Conservation (phyloP, 1,140 invertebrate species). For the Harpegnathos saltator region DNA sequence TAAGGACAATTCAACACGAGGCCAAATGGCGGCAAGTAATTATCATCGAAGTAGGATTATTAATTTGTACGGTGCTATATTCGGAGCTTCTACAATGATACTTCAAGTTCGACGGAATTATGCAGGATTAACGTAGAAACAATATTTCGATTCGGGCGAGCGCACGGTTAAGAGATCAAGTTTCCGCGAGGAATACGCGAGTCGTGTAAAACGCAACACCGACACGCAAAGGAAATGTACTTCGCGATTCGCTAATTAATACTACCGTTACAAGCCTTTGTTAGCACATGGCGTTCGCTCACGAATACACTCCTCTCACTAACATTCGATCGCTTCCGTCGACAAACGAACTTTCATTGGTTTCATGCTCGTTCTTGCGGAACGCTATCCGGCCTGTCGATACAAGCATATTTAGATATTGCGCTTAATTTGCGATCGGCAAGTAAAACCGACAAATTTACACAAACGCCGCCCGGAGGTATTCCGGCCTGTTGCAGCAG, state of each 20-base stretch:
- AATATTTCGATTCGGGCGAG: no score
- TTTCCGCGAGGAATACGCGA: not conserved
- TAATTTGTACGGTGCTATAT: no score
- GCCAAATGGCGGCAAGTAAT: no score
- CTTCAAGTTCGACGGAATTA: no score
- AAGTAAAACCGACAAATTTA: conserved; percentile 37
- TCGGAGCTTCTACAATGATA: no score
- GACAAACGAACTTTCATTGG: not conserved
- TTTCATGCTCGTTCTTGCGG: not conserved
- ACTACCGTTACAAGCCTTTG: not conserved
- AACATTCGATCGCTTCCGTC: not conserved
- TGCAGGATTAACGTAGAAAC: no score
- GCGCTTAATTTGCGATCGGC: conserved; percentile 59
- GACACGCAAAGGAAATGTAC: not conserved
- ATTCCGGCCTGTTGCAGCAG: conserved; percentile 11
- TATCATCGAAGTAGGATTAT: no score
- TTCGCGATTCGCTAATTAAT: not conserved
- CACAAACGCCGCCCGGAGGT: not conserved
- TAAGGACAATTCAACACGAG: no score
- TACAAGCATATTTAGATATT: conserved; percentile 45
- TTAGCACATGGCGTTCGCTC: not conserved
- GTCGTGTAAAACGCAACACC: not conserved
- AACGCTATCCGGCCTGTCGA: conserved; percentile 1
- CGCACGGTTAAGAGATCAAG: not conserved
- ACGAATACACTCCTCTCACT: not conserved